Percentiles rank a stretch among this genome's conserved stretches.
These are phyloP conservation scores for Drosophila flavopinicola DNA, from an alignment of 2,888 invertebrate species.

Conservation along the genomic window DNA sequence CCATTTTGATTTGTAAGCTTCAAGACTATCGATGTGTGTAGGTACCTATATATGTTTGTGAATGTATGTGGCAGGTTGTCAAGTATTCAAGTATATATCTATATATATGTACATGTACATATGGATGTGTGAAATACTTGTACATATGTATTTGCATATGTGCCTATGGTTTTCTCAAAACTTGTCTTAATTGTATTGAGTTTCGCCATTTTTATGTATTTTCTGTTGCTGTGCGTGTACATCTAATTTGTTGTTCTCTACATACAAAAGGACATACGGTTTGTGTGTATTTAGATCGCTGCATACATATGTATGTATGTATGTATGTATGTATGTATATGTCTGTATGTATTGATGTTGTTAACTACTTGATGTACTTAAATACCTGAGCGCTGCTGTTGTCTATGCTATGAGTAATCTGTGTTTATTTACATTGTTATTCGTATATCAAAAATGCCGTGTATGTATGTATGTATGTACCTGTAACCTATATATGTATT, in stretches of 20 bases:
- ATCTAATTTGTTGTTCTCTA: not conserved
- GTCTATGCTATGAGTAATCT: constrained; percentile 28
- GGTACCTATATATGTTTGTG: not conserved
- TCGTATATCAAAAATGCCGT: constrained; percentile 23
- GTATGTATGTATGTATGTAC: constrained; percentile 38
- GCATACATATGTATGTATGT: constrained; percentile 8
- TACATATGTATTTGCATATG: constrained; percentile 2
- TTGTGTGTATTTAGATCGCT: constrained; percentile 10
- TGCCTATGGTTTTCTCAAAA: not conserved
- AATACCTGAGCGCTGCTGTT: constrained; percentile 25
- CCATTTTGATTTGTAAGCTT: constrained; percentile 17
- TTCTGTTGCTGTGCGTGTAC: constrained; percentile 11
- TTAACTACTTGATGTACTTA: constrained; percentile 37
- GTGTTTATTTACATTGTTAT: constrained; percentile 25
- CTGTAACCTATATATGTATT: constrained; percentile 28
- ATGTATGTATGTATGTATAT: constrained; percentile 22
- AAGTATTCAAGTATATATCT: not conserved
- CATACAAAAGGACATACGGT: constrained; percentile 15
- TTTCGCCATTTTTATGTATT: constrained; percentile 1
- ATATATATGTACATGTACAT: constrained; percentile 6
- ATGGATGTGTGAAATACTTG: not conserved
- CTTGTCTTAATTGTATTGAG: not conserved
- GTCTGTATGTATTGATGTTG: constrained; percentile 21
- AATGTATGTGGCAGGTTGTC: constrained; percentile 1
- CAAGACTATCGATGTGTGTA: not conserved